Evolutionary conservation across 1,140 invertebrate species (phyloP).

Genomic region (Rhopalosiphum maidis): DNA sequence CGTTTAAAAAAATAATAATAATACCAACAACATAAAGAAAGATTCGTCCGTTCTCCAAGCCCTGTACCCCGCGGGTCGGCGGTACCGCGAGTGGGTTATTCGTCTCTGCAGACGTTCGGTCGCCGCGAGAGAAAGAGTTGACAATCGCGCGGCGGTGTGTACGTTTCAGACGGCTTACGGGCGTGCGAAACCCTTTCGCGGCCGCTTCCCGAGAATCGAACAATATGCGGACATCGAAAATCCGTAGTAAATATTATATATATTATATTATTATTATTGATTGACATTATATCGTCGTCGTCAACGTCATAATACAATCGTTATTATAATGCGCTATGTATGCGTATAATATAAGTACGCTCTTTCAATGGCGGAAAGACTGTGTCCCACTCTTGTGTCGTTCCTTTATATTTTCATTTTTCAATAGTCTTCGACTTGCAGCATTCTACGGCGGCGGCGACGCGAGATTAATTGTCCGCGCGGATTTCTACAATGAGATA

Average conservation of each 20-base stretch:
- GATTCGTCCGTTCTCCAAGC: not conserved
- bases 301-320: not conserved
- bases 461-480: not conserved
- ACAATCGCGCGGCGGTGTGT: not conserved
- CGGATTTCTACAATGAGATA: not conserved
- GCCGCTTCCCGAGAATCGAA: not conserved
- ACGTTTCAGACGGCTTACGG: not conserved
- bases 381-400: not conserved
- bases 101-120: constrained; percentile 18
- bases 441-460: not conserved
- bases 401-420: not conserved
- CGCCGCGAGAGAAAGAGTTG: constrained; percentile 48
- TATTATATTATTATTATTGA: not conserved
- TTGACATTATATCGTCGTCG: not conserved
- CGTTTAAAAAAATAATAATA: constrained; percentile 48
- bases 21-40: constrained; percentile 2
- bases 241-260: not conserved
- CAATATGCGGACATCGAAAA: not conserved
- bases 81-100: not conserved
- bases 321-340: not conserved
- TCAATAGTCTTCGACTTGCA: not conserved
- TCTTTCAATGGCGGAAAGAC: not conserved
- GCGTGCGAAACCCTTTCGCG: not conserved
- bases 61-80: not conserved
- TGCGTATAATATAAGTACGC: no score